Conservation (phyloP, 1,140 invertebrate genomes). For the fruit fly (Drosophila melanogaster) region Release_6_plus_ISO1_MT NT_033777.3:22947501-22948000, state of each 20-base stretch:
- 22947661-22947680: slow-evolving; percentile 69
- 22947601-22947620: slow-evolving; percentile 2
- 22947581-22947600: slow-evolving; percentile 55
- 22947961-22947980: not conserved
- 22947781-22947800: slow-evolving; percentile 47
- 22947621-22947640: slow-evolving; percentile 33
- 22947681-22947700: slow-evolving; percentile 38
- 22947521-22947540: not conserved
- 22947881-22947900: slow-evolving; percentile 22
- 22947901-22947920: not conserved
- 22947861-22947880: slow-evolving; percentile 41
- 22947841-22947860: slow-evolving; percentile 44
- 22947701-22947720: not conserved
- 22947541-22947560: not conserved
- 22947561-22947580: slow-evolving; percentile 74
- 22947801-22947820: slow-evolving; percentile 18
- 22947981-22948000: slow-evolving; percentile 1
- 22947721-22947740: not conserved
- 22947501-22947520: slow-evolving; percentile 17
- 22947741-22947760: slow-evolving; percentile 45
- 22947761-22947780: slow-evolving; percentile 14
- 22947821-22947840: slow-evolving; percentile 42
- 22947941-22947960: not conserved
- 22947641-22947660: slow-evolving; percentile 39
- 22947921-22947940: slow-evolving; percentile 11